Conservation (phyloP, 2,888 invertebrate genomes). For the Cephus spinipes region DNA sequence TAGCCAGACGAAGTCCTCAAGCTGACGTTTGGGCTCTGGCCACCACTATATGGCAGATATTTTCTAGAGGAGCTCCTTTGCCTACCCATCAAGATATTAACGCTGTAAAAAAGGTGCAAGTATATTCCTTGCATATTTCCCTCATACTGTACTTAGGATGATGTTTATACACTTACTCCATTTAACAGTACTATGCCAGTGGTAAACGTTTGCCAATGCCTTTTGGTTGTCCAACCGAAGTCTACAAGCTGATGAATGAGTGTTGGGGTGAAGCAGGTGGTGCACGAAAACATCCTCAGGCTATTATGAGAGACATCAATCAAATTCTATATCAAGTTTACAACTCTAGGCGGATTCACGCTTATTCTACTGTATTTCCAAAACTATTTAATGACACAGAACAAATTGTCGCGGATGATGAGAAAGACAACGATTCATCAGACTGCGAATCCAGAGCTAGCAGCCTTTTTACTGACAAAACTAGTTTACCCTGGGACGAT, state of each 20-base stretch:
- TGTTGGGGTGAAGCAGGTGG: slow-evolving; percentile 85
- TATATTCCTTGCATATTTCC: background rate
- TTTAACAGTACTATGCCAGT: slow-evolving; percentile 73
- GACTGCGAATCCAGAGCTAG: slow-evolving; percentile 54
- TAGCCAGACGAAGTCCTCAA: slow-evolving; percentile 75
- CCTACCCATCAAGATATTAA: slow-evolving; percentile 52
- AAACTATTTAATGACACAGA: slow-evolving; percentile 51
- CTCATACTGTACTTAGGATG: background rate
- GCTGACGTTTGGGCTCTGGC: slow-evolving; percentile 94
- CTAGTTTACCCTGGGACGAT: slow-evolving; percentile 58
- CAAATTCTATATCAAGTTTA: slow-evolving; percentile 81
- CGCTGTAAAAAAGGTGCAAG: slow-evolving; percentile 61
- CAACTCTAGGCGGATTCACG: slow-evolving; percentile 73
- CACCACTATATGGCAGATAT: slow-evolving; percentile 93
- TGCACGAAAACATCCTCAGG: slow-evolving; percentile 82
- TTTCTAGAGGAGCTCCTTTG: slow-evolving; percentile 77
- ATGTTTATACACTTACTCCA: slow-evolving; percentile 18
- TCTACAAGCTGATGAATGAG: slow-evolving; percentile 81
- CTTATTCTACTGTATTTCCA: slow-evolving; percentile 71
- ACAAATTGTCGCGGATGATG: slow-evolving; percentile 33
- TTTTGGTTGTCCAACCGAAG: slow-evolving; percentile 77
- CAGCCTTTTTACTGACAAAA: slow-evolving; percentile 55
- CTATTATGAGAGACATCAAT: slow-evolving; percentile 86
- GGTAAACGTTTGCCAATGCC: slow-evolving; percentile 79
- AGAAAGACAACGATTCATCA: slow-evolving; percentile 55